A percentile compares a stretch with the other conserved stretches of the same genome.
Evolutionary conservation across 1,140 invertebrate species (phyloP).

Genomic region (Phymorhynchus buccinoides): DNA sequence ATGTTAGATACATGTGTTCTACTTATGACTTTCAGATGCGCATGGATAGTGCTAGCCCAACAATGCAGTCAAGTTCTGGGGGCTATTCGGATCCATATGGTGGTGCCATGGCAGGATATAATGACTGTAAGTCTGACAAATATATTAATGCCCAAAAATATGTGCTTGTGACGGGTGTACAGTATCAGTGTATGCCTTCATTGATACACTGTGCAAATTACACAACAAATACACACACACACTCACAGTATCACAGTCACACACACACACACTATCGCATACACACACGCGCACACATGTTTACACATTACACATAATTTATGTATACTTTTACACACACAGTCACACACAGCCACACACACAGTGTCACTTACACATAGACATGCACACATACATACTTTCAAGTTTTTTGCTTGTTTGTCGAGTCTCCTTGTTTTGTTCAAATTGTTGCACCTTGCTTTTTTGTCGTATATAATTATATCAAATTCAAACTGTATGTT

Average conservation of each 20-base stretch:
- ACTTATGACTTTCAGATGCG: conserved; percentile 12
- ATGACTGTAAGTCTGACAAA: conserved; percentile 45
- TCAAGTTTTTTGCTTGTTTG: too few relatives aligned
- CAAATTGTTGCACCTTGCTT: too few relatives aligned
- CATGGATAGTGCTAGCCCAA: conserved; percentile 63
- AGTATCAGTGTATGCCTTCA: too few relatives aligned
- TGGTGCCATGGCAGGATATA: conserved; percentile 50
- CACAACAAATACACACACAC: neutral
- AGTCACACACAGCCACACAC: too few relatives aligned
- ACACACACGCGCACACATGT: too few relatives aligned
- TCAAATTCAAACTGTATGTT: too few relatives aligned
- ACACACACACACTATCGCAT: neutral
- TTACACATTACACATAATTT: neutral
- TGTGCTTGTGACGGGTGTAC: neutral
- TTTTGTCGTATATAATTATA: too few relatives aligned
- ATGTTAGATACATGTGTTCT: too few relatives aligned
- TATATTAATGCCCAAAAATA: conserved; percentile 7
- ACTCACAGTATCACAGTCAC: neutral
- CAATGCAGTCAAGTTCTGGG: conserved; percentile 54
- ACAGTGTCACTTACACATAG: too few relatives aligned
- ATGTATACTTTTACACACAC: neutral
- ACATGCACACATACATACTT: neutral
- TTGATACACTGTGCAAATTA: neutral
- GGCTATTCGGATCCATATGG: conserved; percentile 66
- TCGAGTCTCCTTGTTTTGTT: too few relatives aligned